Base-by-base conservation (phyloP, 2,113 vertebrate genomes). In the Elephantulus edwardii region DNA sequence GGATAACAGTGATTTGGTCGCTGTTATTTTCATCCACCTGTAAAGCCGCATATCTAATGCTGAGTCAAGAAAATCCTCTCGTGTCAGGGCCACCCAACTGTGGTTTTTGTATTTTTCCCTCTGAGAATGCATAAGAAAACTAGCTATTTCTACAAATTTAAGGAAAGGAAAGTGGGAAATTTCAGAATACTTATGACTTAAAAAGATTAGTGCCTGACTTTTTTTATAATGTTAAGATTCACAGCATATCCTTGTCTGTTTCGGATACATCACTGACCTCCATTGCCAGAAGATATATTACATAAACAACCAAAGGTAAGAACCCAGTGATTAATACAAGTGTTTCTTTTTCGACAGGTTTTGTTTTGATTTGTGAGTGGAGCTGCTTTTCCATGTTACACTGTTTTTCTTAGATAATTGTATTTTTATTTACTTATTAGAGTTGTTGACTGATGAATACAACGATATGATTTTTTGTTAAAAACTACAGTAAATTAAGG, bases 41-140 rank as follows among this genome's bases (percentile, higher is more conserved):
- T 96, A 98, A 97, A 98, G 97, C 98, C 97, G 74, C 94, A 98
- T 98, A 98, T 97, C 98, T 97, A 95, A 13, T 94, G 96, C 92
- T 70, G 96, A 96, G 96, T 94, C 86, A 91, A 89, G 96, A 91
- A 97, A 97, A 97, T 97, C 96, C 96, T 95, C 86, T 79, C 95
- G 90, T 95, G 89, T 77, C 92, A 91, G 38, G 71, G 19, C 86
- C 76, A 91, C 77, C 19, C 82, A 92, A 87, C 60, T 83, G 58
- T 92, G 83, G 62, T 92, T 93, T 96, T 92, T 92, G 96, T 92
- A 17, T 62, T 62, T 14, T 33, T 11, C 60, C 19, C 81, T 89
- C 60, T 87, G 52, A 84, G 91, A 97, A 96, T 96, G 95, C 96
- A 83, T 93, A 84, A 74, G 66, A 93, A 95, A 96, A 93, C 79